Evolutionary conservation across 2,888 invertebrate genomes (phyloP), one percentile per base, ranked within the genome.

Genomic region (Pyrgus malvae): DNA sequence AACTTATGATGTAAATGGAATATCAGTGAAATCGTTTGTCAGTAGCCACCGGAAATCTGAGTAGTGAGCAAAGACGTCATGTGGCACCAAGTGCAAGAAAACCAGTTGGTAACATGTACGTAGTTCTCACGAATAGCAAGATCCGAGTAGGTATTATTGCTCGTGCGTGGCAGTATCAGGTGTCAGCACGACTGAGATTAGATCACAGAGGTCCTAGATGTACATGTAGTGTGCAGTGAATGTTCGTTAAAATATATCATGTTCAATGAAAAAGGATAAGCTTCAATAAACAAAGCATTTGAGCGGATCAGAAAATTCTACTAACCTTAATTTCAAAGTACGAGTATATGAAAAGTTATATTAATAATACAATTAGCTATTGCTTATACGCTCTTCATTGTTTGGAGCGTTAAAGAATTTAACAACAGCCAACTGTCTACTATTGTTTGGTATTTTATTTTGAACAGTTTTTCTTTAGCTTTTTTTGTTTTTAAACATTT

Each of bases 201-300:
- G 19, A 31, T 3, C 17, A 16, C n/a, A 27, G 25, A 23, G 14
- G 42, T 16, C 21, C 21, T 16, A 41, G 23, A 21, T 37, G 37
- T 27, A 17, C 14, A 11, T 33, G 21, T 35, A 41, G 49, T 25
- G 33, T 6, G 25, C 35, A 50, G 35, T 44, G 44, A 51, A 44
- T 42, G 50, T 44, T 12, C 50, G 27, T 27, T 51, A 12, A 17
- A 42, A 44, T 7, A 44, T 51, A 51, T 51, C 44, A 44, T 44
- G 35, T 51, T 51, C 51, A 44, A 45, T 46, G 45, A 38, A 54
- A 46, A 45, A 37, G 38, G 53, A 17, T 31, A 31, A n/a, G 51
- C 51, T 37, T 16, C 44, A 51, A 25, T 27, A 41, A 51, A 14
- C 51, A 44, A 27, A 3, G 17, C n/a, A 17, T 17, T 37, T 35